These are phyloP conservation scores for Cyclophora punctaria DNA, from an alignment of 2,888 invertebrate genomes.

Conservation along the genomic window DNA sequence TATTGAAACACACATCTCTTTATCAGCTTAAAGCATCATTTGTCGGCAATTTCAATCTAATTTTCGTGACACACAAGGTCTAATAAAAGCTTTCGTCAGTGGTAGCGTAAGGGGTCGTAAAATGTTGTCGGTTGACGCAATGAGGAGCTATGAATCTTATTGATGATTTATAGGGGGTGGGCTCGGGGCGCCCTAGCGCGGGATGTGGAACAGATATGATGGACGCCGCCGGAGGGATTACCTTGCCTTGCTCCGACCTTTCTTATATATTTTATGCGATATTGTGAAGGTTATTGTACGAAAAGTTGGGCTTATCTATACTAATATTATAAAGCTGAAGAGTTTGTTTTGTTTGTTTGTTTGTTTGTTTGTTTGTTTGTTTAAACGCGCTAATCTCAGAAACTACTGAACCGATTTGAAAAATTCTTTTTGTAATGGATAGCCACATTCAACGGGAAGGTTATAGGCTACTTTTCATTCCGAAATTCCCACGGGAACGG, in stretches of 20 bases:
- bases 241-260: not conserved
- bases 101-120: slow-evolving; percentile 22
- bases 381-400: no score
- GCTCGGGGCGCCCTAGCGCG: slow-evolving; percentile 5
- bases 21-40: not conserved
- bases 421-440: no score
- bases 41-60: slow-evolving; percentile 6
- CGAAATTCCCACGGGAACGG: no score
- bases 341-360: no score
- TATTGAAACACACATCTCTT: no score
- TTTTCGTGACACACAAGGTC: slow-evolving; percentile 10
- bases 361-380: no score
- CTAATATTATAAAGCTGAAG: no score
- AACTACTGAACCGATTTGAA: no score
- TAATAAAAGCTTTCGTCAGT: slow-evolving; percentile 18
- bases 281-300: no score
- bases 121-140: slow-evolving; percentile 31
- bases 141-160: slow-evolving; percentile 47
- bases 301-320: no score
- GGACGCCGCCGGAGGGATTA: slow-evolving; percentile 3
- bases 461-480: no score
- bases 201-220: slow-evolving; percentile 1
- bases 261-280: not conserved
- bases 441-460: no score
- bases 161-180: slow-evolving; percentile 40